phyloP scores from a whole-genome alignment of 2,888 invertebrate genomes.

The Lepidocyrtinus sp. region DNA sequence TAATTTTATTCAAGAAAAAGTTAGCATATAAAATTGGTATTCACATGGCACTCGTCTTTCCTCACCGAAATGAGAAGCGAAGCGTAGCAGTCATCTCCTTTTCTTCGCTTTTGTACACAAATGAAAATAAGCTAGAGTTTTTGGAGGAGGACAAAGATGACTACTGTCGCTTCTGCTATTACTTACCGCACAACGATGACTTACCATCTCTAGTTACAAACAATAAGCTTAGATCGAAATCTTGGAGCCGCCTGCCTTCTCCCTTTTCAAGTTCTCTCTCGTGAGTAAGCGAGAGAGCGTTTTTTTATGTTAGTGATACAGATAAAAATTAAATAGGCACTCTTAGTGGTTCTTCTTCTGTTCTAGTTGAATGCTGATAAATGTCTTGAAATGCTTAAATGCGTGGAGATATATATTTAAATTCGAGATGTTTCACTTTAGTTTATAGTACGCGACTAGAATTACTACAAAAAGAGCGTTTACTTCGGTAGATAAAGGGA shows the following conservation, averaged over 20 bases:
- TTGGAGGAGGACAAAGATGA: conserved; percentile 17
- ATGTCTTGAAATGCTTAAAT: neutral
- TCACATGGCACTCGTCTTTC: conserved; percentile 39
- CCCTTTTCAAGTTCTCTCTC: no score
- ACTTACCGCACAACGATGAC: neutral
- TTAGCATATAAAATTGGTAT: conserved; percentile 52
- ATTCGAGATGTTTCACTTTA: neutral
- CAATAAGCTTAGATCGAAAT: conserved; percentile 31
- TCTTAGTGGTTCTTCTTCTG: neutral
- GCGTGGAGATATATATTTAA: neutral
- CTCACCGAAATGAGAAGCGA: conserved; percentile 29
- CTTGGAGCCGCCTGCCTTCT: neutral
- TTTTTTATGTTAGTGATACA: neutral
- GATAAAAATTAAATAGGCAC: neutral
- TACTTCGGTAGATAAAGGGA: no score
- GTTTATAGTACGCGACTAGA: no score
- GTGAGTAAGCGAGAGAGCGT: neutral
- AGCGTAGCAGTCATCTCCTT: conserved; percentile 26
- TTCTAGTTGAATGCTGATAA: neutral
- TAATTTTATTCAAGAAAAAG: conserved; percentile 53
- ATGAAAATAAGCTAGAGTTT: conserved; percentile 29
- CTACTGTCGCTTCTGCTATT: conserved; percentile 20
- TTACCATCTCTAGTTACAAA: conserved; percentile 28
- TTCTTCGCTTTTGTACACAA: conserved; percentile 26
- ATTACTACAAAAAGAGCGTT: no score